Conservation (phyloP, 2,113 vertebrate genomes). For the Glareola pratincola region DNA sequence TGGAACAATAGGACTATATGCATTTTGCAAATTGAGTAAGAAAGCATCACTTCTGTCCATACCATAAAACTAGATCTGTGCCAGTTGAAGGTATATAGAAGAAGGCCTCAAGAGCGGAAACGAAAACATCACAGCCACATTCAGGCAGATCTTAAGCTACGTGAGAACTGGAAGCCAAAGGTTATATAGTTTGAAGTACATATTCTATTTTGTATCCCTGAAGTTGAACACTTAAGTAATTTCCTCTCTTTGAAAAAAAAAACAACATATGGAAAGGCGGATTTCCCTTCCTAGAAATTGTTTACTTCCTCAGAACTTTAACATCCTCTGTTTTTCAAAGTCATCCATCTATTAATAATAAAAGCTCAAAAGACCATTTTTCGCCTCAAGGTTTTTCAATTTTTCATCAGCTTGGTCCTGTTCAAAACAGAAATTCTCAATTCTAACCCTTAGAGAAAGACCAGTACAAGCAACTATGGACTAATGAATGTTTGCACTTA, state of each 20-base stretch:
- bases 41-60: not conserved
- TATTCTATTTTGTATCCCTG: not conserved
- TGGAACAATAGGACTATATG: accelerated
- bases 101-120: not conserved
- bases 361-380: not conserved
- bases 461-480: not conserved
- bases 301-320: slow-evolving; percentile 7
- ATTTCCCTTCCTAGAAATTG: slow-evolving; percentile 51
- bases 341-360: not conserved
- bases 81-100: not conserved
- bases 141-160: not conserved
- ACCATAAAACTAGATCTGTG: not conserved
- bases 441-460: not conserved
- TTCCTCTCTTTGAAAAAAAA: slow-evolving; percentile 9
- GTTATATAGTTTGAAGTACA: not conserved
- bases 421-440: not conserved
- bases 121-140: not conserved
- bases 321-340: slow-evolving; percentile 13
- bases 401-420: not conserved
- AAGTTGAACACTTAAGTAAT: not conserved
- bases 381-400: not conserved
- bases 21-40: not conserved
- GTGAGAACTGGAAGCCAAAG: not conserved
- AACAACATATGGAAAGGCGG: not conserved
- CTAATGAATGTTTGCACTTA: not conserved